phyloP scores from a whole-genome alignment of 1,140 invertebrate genomes.

The Paraescarpia echinospica region DNA sequence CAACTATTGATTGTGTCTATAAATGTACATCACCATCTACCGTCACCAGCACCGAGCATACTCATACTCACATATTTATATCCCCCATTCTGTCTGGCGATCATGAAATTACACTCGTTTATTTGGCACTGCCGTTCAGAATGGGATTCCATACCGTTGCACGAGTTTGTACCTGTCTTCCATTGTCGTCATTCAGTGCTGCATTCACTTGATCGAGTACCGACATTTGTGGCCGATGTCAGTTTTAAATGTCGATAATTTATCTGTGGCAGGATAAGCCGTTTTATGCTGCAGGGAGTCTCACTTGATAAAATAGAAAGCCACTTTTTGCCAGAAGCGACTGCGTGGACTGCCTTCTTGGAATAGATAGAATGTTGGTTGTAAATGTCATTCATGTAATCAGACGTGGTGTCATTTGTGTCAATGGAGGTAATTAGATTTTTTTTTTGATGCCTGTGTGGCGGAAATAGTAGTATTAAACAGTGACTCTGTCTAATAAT shows the following conservation, averaged over 20 bases:
- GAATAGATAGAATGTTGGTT: background rate
- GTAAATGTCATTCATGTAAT: background rate
- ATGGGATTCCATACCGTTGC: background rate
- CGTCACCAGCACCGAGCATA: background rate
- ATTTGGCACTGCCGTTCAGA: background rate
- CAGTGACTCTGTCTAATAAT: no score
- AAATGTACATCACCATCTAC: background rate
- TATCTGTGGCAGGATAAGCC: background rate
- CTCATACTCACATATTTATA: background rate
- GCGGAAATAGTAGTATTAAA: background rate
- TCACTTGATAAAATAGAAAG: background rate
- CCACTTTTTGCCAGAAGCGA: background rate
- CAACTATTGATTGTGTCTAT: background rate
- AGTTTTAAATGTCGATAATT: background rate
- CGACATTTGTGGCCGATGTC: background rate
- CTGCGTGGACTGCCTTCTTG: background rate
- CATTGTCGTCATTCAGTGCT: background rate
- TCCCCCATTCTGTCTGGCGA: background rate
- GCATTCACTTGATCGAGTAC: background rate
- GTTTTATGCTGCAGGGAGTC: background rate
- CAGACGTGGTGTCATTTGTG: background rate
- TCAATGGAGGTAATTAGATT: background rate
- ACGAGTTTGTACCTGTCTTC: background rate
- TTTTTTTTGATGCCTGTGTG: background rate
- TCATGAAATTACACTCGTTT: background rate